Conservation (phyloP, 2,888 invertebrate species). For the Andrena marginata region DNA sequence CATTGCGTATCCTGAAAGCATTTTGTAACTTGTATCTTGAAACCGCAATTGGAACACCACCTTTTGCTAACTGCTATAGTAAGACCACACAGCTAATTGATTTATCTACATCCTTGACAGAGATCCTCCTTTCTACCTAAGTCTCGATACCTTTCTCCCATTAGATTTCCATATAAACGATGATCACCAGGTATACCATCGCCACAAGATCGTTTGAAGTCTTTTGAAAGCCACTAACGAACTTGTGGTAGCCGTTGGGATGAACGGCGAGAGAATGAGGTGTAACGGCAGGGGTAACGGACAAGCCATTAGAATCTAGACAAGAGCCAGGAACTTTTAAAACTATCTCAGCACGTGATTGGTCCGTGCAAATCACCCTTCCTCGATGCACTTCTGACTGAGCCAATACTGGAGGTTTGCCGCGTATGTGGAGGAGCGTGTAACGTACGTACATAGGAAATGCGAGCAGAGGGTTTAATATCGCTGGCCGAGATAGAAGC, state of each 20-base stretch:
- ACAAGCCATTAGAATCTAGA: conserved; percentile 20
- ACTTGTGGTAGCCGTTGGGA: neutral
- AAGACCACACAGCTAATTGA: too few relatives aligned
- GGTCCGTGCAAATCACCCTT: conserved; percentile 19
- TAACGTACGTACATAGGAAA: conserved; percentile 70
- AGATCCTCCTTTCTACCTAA: too few relatives aligned
- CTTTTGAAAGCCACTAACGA: neutral
- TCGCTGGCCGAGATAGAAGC: conserved; percentile 79
- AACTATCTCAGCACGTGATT: conserved; percentile 7
- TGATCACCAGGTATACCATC: too few relatives aligned
- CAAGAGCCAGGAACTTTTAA: conserved; percentile 26
- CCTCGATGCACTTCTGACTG: conserved; percentile 25
- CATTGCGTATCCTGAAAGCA: neutral
- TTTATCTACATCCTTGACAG: too few relatives aligned
- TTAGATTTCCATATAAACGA: too few relatives aligned
- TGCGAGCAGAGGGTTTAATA: conserved; percentile 77
- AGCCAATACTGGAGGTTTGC: conserved; percentile 24
- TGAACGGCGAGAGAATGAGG: neutral
- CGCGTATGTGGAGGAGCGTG: conserved; percentile 43
- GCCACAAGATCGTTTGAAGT: too few relatives aligned
- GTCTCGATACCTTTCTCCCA: too few relatives aligned
- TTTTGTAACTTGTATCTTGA: too few relatives aligned
- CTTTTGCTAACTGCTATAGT: too few relatives aligned
- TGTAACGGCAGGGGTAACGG: neutral
- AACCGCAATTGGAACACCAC: too few relatives aligned